These are phyloP conservation scores for Ochropacha duplaris DNA, from an alignment of 2,888 invertebrate genomes.

Conservation along the genomic window DNA sequence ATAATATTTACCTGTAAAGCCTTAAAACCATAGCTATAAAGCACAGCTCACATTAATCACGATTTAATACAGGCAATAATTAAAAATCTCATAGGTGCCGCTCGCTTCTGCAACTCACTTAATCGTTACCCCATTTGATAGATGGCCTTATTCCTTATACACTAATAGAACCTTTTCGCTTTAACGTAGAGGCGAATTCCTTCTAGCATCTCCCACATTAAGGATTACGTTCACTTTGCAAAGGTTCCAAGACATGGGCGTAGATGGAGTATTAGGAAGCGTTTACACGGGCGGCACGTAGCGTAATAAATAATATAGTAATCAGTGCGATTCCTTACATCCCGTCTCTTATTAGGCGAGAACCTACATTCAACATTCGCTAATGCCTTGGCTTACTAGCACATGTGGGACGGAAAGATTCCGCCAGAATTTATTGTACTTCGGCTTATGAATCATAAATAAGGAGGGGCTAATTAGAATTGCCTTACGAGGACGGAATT, in stretches of 20 bases:
- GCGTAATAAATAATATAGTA: slow-evolving; percentile 82
- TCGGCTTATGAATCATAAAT: slow-evolving; percentile 83
- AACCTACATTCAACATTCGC: slow-evolving; percentile 81
- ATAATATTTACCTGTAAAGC: slow-evolving; percentile 9
- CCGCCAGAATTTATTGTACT: slow-evolving; percentile 78
- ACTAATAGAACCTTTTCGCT: slow-evolving; percentile 54
- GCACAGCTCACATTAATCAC: slow-evolving; percentile 60
- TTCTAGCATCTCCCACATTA: slow-evolving; percentile 7
- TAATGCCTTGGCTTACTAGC: slow-evolving; percentile 77
- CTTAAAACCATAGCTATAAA: slow-evolving; percentile 42
- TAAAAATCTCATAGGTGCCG: slow-evolving; percentile 73
- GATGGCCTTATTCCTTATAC: slow-evolving; percentile 55
- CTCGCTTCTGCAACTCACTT: slow-evolving; percentile 64
- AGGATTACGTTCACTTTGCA: slow-evolving; percentile 30
- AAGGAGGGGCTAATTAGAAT: slow-evolving; percentile 79
- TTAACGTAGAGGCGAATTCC: slow-evolving; percentile 9
- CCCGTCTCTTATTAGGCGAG: slow-evolving; percentile 80
- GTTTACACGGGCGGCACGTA: slow-evolving; percentile 82
- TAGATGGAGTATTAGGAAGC: slow-evolving; percentile 77
- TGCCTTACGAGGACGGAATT: slow-evolving; percentile 53
- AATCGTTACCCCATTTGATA: slow-evolving; percentile 75
- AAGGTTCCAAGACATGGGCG: slow-evolving; percentile 62
- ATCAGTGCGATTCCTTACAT: slow-evolving; percentile 83
- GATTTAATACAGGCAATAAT: slow-evolving; percentile 70
- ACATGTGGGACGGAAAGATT: slow-evolving; percentile 82